Percentiles rank a stretch among this genome's conserved stretches.
Conservation (phyloP, 35 echinoderm and acorn worm genomes). For the Apostichopus californicus region DNA sequence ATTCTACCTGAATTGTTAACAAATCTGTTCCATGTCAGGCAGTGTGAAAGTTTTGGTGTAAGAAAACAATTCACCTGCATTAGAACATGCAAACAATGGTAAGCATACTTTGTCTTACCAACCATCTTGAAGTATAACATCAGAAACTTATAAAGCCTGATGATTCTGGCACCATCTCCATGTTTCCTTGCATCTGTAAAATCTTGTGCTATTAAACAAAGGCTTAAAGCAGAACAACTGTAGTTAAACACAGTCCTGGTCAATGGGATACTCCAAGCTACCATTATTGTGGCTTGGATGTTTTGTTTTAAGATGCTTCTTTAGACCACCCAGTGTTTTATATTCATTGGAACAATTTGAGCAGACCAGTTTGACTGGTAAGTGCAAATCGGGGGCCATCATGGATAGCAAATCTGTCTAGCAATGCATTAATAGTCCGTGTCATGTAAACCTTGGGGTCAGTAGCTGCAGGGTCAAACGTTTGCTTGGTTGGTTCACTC, state of each 20-base stretch:
- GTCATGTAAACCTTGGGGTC: neutral
- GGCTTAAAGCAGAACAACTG: conserved; percentile 37
- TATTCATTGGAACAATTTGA: conserved; percentile 32
- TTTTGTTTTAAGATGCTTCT: conserved; percentile 43
- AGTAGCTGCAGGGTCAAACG: neutral
- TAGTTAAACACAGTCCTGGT: conserved; percentile 51
- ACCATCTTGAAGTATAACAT: conserved; percentile 54
- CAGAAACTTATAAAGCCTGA: conserved; percentile 64
- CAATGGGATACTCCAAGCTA: neutral
- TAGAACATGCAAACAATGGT: conserved; percentile 45
- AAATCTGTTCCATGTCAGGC: conserved; percentile 45
- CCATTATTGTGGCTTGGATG: conserved; percentile 26
- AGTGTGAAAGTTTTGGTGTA: conserved; percentile 27
- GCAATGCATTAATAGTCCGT: neutral
- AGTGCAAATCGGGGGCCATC: neutral
- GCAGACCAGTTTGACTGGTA: conserved; percentile 18
- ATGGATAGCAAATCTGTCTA: conserved; percentile 36
- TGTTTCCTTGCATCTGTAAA: conserved; percentile 67
- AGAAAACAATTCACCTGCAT: conserved; percentile 47
- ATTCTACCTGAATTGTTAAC: conserved; percentile 31
- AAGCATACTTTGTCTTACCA: conserved; percentile 61
- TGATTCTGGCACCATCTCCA: conserved; percentile 62
- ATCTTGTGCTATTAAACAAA: conserved; percentile 51
- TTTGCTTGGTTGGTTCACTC: conserved; percentile 27
- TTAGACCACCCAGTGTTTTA: conserved; percentile 5